These are phyloP conservation scores for Drosophila pseudotalamancana DNA, from an alignment of 2,888 invertebrate species.

Conservation along the genomic window DNA sequence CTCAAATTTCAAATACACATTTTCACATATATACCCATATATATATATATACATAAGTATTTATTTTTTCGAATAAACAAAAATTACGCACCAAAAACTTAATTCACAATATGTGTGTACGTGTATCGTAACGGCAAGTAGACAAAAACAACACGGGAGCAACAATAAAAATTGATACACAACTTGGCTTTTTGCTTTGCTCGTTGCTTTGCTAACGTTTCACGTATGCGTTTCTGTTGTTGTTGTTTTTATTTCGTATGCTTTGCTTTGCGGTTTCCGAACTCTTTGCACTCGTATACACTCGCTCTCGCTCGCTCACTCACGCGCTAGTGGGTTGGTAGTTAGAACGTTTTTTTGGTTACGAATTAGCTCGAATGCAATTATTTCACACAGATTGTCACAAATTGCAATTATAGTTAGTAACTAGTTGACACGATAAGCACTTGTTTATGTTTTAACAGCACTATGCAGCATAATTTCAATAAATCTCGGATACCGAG, in stretches of 20 bases:
- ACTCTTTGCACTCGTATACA: conserved; percentile 52
- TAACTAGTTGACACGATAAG: conserved; percentile 64
- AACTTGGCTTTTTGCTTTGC: conserved; percentile 49
- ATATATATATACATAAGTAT: not conserved
- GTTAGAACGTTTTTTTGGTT: conserved; percentile 67
- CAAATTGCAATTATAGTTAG: conserved; percentile 70
- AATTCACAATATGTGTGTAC: conserved; percentile 43
- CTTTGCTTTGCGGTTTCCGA: conserved; percentile 66
- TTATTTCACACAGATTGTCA: conserved; percentile 49
- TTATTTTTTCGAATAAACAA: conserved; percentile 14
- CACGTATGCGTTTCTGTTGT: conserved; percentile 43
- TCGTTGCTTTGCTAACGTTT: conserved; percentile 57
- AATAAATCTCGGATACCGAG: conserved; percentile 80
- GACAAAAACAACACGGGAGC: conserved; percentile 50
- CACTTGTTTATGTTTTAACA: conserved; percentile 77
- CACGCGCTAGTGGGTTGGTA: conserved; percentile 54
- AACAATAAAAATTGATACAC: conserved; percentile 57
- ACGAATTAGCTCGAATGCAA: conserved; percentile 60
- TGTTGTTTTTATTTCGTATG: conserved; percentile 67
- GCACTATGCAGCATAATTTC: conserved; percentile 80
- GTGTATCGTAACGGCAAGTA: conserved; percentile 29
- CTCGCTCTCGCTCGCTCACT: conserved; percentile 62
- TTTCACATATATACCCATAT: not conserved
- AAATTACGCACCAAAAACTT: conserved; percentile 54
- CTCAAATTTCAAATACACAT: conserved; percentile 52